Percentiles rank a stretch among this genome's conserved stretches.
phyloP scores from a whole-genome alignment of 2,797 vertebrate species.

The Choloepus didactylus region DNA sequence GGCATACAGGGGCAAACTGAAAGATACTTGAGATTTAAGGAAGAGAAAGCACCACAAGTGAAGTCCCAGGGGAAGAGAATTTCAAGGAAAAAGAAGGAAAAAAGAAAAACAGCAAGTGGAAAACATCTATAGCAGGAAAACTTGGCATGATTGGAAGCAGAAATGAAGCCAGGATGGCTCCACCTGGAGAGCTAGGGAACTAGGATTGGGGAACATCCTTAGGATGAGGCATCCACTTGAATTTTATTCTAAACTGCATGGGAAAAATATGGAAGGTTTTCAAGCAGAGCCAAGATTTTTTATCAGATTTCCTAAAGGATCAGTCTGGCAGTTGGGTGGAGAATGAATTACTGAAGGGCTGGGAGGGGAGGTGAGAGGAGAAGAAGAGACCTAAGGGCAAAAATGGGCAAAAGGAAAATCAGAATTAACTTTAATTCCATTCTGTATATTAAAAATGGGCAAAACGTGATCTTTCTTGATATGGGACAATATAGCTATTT shows the following conservation, averaged over 20 bases:
- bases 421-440: neutral
- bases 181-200: too few species aligned
- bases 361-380: rapidly evolving
- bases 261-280: neutral
- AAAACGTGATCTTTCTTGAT: neutral
- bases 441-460: neutral
- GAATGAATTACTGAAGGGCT: neutral
- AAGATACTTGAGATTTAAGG: neutral
- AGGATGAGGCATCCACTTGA: rapidly evolving
- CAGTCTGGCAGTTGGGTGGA: neutral
- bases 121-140: neutral
- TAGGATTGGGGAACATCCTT: neutral
- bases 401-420: neutral
- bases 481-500: neutral
- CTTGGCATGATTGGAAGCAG: neutral
- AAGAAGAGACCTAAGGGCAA: neutral
- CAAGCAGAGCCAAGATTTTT: neutral
- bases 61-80: neutral
- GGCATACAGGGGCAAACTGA: neutral
- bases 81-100: neutral
- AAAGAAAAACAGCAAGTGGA: neutral
- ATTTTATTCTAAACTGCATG: neutral
- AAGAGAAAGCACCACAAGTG: neutral
- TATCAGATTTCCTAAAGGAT: neutral
- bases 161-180: neutral